Conservation (phyloP, 2,797 vertebrate species). For the Dryobates pubescens region DNA sequence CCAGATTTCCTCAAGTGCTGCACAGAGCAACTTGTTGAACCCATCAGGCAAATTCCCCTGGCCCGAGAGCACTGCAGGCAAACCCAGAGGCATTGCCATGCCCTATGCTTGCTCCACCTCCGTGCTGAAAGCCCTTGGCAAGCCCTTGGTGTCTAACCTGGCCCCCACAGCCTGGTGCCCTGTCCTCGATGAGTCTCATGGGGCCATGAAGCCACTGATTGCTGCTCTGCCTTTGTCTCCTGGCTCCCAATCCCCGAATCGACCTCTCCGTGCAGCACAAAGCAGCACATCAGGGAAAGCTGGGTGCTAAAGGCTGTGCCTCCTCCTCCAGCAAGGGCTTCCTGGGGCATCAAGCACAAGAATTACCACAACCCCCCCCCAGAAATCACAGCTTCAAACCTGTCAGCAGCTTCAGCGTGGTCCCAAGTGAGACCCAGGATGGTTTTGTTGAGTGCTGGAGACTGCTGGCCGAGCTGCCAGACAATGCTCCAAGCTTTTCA, state of each 20-base stretch:
- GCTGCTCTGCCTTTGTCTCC: not conserved
- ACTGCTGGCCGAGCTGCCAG: not conserved
- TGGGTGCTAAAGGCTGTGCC: not conserved
- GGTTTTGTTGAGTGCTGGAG: not conserved
- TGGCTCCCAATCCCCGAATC: not conserved
- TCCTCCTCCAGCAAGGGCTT: not conserved
- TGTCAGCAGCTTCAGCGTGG: not conserved
- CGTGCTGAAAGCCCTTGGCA: not conserved
- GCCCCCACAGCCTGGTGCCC: not conserved
- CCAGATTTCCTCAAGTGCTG: not conserved
- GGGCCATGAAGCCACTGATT: fast-evolving
- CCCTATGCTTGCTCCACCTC: fast-evolving
- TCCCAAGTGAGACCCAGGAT: not conserved
- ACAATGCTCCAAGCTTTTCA: not conserved
- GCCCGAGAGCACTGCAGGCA: not conserved
- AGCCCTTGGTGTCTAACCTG: not conserved
- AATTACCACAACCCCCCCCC: not conserved
- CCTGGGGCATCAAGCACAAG: not conserved
- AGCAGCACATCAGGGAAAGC: fast-evolving
- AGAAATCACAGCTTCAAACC: not conserved
- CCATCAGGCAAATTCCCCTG: fast-evolving
- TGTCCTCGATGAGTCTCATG: fast-evolving
- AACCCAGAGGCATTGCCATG: fast-evolving
- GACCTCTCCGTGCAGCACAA: not conserved
- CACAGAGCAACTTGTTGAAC: fast-evolving